Base-by-base conservation (phyloP, 2,797 vertebrate genomes). In the Rhinatrema bivittatum region DNA sequence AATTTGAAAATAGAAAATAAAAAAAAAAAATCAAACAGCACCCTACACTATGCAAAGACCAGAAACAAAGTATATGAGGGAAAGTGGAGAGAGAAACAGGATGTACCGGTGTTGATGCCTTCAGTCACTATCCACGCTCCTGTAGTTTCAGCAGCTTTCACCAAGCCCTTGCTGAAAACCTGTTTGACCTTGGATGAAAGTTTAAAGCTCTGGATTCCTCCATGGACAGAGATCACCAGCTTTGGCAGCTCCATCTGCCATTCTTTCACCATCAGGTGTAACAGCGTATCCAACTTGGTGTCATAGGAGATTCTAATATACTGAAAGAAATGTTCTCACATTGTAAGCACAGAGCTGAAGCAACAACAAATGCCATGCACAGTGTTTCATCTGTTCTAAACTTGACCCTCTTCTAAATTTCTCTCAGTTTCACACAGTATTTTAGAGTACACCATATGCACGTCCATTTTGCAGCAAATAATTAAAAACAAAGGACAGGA, bases 241-340 rank as follows among this genome's bases (percentile, higher is more conserved):
- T 96, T 99, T 30, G 95, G 94, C 52, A 88, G 70, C 25, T 94
- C 93, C 88, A 97, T 93, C 63, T 96, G 90, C 95, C 95, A 99
- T 65, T 97, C 91, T 56, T 69, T 85, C 58, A 93, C 52, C 91
- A 98, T 94, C 55, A 99, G 68, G 18, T 92, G 87, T 42, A 94
- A 66, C 13, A 99, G 52, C 10, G 77, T 76, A 41, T 97, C 93
- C 29, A 86, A 37, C 46, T 57, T 89, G 14, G 91, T 86, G 37
- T 98, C 91, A 16, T 90, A 91, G 20, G 92, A 91, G 32, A 91
- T 72, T 47, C 95, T 88, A 13, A 94, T 79, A 54, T 91, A 99
- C 95, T 99, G 70, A 4, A 51, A 71, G 33, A 51, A 45, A 76
- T 3, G 36, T 12, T 26, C 11, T 45, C 1, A n/a, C 4, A 2